Conservation (phyloP, 1,140 invertebrate genomes). For the Drosophila seguyi region DNA sequence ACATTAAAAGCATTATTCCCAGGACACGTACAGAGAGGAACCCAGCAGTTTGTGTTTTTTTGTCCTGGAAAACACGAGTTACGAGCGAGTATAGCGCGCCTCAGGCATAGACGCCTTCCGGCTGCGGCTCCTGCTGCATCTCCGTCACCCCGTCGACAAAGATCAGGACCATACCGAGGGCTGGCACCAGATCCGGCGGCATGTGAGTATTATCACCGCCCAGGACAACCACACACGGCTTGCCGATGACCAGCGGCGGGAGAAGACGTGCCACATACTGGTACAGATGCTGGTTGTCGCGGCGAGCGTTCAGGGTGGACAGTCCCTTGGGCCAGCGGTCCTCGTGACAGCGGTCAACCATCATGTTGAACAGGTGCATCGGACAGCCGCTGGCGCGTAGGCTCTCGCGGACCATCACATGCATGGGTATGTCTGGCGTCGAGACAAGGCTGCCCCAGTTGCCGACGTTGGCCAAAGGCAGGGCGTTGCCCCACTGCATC, state of each 20-base stretch:
- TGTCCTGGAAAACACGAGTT: slow-evolving; percentile 1
- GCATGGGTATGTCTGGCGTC: slow-evolving; percentile 58
- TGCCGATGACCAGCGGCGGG: slow-evolving; percentile 18
- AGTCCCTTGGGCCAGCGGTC: slow-evolving; percentile 63
- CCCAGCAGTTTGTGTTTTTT: background rate
- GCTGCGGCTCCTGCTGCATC: slow-evolving; percentile 4
- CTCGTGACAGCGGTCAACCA: slow-evolving; percentile 65
- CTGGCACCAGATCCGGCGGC: slow-evolving; percentile 52
- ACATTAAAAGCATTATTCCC: background rate
- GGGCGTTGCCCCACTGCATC: slow-evolving; percentile 54
- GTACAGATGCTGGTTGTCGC: slow-evolving; percentile 36
- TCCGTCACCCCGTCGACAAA: slow-evolving; percentile 63
- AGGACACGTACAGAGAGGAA: background rate
- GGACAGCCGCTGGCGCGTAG: slow-evolving; percentile 55
- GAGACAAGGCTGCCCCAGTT: slow-evolving; percentile 68
- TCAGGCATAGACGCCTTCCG: slow-evolving; percentile 20
- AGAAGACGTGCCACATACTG: slow-evolving; percentile 52
- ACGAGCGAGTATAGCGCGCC: background rate
- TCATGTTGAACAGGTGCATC: slow-evolving; percentile 54
- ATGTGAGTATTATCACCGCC: slow-evolving; percentile 58
- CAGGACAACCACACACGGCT: slow-evolving; percentile 55
- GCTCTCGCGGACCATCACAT: slow-evolving; percentile 49
- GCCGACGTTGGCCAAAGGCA: slow-evolving; percentile 35
- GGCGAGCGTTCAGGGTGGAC: slow-evolving; percentile 40
- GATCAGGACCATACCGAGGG: slow-evolving; percentile 57